phyloP scores from a whole-genome alignment of 2,113 vertebrate genomes.

The Zootoca vivipara region DNA sequence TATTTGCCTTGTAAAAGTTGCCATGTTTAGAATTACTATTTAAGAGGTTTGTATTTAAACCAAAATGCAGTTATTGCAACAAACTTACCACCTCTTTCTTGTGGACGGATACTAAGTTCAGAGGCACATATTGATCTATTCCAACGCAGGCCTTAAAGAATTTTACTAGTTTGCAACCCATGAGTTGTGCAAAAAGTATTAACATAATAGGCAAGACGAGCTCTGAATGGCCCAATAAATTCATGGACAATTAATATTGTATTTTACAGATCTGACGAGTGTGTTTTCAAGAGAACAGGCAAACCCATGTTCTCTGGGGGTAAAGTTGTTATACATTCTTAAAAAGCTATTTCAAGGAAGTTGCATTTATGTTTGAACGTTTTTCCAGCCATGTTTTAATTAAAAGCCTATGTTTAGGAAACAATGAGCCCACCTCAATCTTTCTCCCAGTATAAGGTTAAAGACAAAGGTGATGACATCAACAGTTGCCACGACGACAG shows the following conservation, averaged over 20 bases:
- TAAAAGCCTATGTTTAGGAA: neutral
- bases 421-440: neutral
- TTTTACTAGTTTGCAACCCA: constrained; percentile 10
- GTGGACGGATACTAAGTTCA: neutral
- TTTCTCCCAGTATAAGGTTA: neutral
- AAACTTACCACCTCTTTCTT: neutral
- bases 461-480: neutral
- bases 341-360: fast-evolving
- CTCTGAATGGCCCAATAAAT: neutral
- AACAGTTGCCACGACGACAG: constrained; percentile 10
- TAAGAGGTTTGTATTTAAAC: neutral
- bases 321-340: neutral
- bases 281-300: constrained; percentile 8
- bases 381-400: constrained; percentile 21
- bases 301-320: neutral
- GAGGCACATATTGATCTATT: neutral
- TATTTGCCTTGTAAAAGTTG: neutral
- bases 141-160: neutral
- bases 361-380: neutral
- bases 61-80: neutral
- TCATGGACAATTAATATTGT: neutral
- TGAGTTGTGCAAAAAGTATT: neutral
- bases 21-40: neutral
- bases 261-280: neutral
- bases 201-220: neutral